Conservation (phyloP, 2,113 vertebrate species). For the Poecilia latipinna region DNA sequence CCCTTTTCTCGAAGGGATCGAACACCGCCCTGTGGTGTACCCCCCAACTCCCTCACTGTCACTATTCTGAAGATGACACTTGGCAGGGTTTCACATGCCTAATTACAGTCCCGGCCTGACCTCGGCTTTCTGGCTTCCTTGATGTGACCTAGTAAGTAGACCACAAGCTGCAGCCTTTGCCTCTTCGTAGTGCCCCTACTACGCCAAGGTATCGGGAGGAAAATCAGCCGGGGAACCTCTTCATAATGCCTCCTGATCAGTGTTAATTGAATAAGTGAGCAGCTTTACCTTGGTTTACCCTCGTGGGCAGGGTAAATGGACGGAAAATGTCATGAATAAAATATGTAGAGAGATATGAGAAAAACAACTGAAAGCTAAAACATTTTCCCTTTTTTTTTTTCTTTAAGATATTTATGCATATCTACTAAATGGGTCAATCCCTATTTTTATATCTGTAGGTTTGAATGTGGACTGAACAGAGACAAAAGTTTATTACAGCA, state of each 20-base stretch:
- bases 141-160: slow-evolving; percentile 40
- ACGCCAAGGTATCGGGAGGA: slow-evolving; percentile 60
- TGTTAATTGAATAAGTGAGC: slow-evolving; percentile 76
- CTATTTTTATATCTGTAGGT: neutral
- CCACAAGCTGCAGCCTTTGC: slow-evolving; percentile 44
- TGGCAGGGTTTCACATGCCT: slow-evolving; percentile 37
- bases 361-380: slow-evolving; percentile 9
- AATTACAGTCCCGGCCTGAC: slow-evolving; percentile 46
- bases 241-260: slow-evolving; percentile 73
- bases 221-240: slow-evolving; percentile 58
- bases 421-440: neutral
- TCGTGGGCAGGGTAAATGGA: slow-evolving; percentile 54
- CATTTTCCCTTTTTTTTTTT: neutral
- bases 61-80: slow-evolving; percentile 27
- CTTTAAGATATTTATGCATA: neutral
- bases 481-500: slow-evolving; percentile 1
- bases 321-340: slow-evolving; percentile 56
- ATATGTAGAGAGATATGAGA: slow-evolving; percentile 28
- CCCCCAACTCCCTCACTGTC: slow-evolving; percentile 14
- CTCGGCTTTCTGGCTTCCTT: slow-evolving; percentile 23
- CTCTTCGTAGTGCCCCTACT: slow-evolving; percentile 45
- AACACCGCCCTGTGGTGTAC: neutral
- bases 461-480: slow-evolving; percentile 1
- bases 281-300: slow-evolving; percentile 58
- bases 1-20: slow-evolving; percentile 46